These are phyloP conservation scores for Sarotherodon lohbergeri DNA, from an alignment of 2,113 vertebrate genomes.

Conservation along the genomic window DNA sequence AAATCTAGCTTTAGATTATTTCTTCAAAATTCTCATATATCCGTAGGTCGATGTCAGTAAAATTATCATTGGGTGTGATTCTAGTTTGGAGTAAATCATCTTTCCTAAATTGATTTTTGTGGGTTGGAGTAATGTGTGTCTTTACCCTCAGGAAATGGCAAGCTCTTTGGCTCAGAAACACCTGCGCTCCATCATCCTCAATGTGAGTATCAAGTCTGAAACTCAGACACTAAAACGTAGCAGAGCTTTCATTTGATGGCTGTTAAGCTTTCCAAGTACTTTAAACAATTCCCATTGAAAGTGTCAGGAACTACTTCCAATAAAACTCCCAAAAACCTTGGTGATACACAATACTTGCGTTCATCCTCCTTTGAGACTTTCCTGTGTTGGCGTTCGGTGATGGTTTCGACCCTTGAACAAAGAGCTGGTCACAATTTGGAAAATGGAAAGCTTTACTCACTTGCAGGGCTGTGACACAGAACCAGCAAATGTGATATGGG, in stretches of 20 bases:
- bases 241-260: neutral
- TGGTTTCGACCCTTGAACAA: neutral
- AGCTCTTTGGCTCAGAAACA: conserved; percentile 96
- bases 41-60: neutral
- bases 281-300: neutral
- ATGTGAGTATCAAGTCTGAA: conserved; percentile 78
- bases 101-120: neutral
- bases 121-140: neutral
- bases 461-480: neutral
- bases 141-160: conserved; percentile 86
- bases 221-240: neutral
- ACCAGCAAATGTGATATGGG: conserved; percentile 32
- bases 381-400: neutral
- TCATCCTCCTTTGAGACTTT: neutral
- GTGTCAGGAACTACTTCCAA: neutral
- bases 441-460: neutral
- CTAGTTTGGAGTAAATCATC: neutral
- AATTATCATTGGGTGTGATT: neutral
- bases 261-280: neutral
- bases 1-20: neutral
- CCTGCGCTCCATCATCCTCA: conserved; percentile 93
- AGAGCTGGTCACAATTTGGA: neutral
- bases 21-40: neutral
- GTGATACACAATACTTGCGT: neutral
- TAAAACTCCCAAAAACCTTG: neutral